Base-by-base conservation (phyloP, 2,888 invertebrate genomes). In the Steinernema hermaphroditum region DNA sequence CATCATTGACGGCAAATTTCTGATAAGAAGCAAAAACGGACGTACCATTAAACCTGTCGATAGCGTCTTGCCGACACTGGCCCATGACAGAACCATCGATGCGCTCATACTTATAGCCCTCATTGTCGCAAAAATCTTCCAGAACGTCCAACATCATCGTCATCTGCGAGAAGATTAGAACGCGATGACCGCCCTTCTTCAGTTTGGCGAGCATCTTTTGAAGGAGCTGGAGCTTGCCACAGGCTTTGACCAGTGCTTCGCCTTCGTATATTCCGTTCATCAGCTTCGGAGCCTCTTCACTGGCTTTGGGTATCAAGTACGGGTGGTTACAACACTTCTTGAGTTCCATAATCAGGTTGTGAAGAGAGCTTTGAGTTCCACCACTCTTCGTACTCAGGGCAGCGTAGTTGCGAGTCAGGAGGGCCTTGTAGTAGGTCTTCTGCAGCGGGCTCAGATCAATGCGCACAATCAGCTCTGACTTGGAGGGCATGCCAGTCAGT, bases 251-350 rank as follows among this genome's bases (percentile, higher is more conserved):
- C 76, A 98, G 89, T 16, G 93, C 92, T 77, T 91, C 91, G 62
- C 93, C 91, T 87, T 98, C 97, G 88, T 96, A 99, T 22, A 74
- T 72, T n/a, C 80, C 77, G 62, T 78, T 81, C 54, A 68, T 81
- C 70, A 78, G 78, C 76, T 88, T 86, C 0, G 89, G 89, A 2
- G 89, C 89, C 82, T 90, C 89, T n/a, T 84, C 57, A 19, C 75
- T 77, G 0, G 97, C 97, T 1, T 94, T 94, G 0, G 96, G 94
- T 88, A 99, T 98, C 69, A 99, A 89, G 87, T 97, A 99, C 0
- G 98, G 98, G 89, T 99, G 98, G 87, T 99, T 99, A 87, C 97
- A 98, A 87, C 98, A 98, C 88, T 99, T 99, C 88, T 98, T 98
- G 87, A 99, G 89, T 87, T 99, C 98, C 98, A 99, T 98, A 93